These are phyloP conservation scores for Actias luna DNA, from an alignment of 2,888 invertebrate species.

Conservation along the genomic window DNA sequence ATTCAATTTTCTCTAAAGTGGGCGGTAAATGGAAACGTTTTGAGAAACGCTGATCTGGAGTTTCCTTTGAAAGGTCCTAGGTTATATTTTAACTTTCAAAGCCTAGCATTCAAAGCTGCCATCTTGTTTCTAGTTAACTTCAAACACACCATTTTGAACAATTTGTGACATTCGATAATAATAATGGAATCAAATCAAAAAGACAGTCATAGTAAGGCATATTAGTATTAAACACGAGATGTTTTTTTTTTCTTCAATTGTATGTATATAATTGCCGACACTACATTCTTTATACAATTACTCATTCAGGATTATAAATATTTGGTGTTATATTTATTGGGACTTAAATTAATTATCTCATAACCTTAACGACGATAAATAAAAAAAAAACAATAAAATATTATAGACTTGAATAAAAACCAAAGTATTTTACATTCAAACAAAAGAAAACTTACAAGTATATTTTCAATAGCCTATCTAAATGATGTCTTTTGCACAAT, in stretches of 20 bases:
- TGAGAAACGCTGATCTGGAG: no score
- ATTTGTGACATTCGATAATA: slow-evolving; percentile 26
- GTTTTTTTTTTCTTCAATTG: slow-evolving; percentile 12
- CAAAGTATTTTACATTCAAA: slow-evolving; percentile 34
- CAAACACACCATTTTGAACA: slow-evolving; percentile 26
- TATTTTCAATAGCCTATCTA: slow-evolving; percentile 65
- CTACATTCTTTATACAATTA: slow-evolving; percentile 24
- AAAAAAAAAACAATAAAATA: neutral
- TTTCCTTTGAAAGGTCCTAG: no score
- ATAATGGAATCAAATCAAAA: slow-evolving; percentile 20
- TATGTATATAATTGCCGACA: slow-evolving; percentile 22
- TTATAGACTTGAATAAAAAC: slow-evolving; percentile 7
- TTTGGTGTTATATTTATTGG: slow-evolving; percentile 42
- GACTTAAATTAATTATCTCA: slow-evolving; percentile 63
- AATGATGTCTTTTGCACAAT: slow-evolving; percentile 54
- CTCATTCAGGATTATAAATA: slow-evolving; percentile 26
- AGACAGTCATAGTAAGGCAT: slow-evolving; percentile 30
- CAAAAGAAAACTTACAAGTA: slow-evolving; percentile 24
- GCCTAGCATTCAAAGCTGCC: neutral
- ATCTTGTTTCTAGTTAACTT: neutral
- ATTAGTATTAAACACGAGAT: slow-evolving; percentile 22
- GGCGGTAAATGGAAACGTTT: no score
- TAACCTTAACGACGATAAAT: slow-evolving; percentile 36
- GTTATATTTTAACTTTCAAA: neutral
- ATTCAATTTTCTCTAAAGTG: no score